A percentile compares a stretch with the other conserved stretches of the same genome.
These are phyloP conservation scores for Drosophila bipectinata DNA, from an alignment of 1,140 invertebrate genomes.

Conservation along the genomic window DNA sequence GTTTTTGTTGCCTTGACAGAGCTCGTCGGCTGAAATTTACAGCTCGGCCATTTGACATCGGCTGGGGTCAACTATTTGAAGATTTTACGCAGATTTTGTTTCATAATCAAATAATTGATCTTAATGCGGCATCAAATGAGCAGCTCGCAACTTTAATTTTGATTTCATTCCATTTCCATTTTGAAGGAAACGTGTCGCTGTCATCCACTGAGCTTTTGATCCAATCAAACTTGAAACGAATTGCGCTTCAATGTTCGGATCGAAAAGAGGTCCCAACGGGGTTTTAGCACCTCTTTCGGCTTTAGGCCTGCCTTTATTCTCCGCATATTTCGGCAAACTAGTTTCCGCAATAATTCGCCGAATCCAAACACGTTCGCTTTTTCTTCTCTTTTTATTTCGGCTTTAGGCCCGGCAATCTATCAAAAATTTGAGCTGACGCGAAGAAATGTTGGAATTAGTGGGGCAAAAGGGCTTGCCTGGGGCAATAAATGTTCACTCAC, in stretches of 20 bases:
- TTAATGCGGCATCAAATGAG: conserved; percentile 80
- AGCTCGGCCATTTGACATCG: conserved; percentile 57
- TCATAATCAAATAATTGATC: conserved; percentile 83
- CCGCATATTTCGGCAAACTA: conserved; percentile 49
- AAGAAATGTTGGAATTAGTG: conserved; percentile 50
- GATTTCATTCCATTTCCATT: conserved; percentile 27
- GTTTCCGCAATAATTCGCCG: conserved; percentile 64
- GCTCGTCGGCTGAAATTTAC: conserved; percentile 39
- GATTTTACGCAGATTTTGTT: conserved; percentile 81
- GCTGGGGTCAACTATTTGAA: conserved; percentile 67
- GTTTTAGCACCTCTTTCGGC: conserved; percentile 68
- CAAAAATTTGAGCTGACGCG: conserved; percentile 60
- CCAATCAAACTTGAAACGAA: conserved; percentile 77
- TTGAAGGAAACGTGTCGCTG: conserved; percentile 41
- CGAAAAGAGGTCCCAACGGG: conserved; percentile 11
- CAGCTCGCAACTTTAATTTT: conserved; percentile 26
- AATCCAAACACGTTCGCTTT: conserved; percentile 37
- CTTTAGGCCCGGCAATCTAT: conserved; percentile 56
- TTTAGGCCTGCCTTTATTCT: conserved; percentile 35
- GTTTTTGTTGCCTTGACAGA: conserved; percentile 23
- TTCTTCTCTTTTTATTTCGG: conserved; percentile 3
- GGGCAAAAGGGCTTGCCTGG: conserved; percentile 28
- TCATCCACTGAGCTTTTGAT: conserved; percentile 67
- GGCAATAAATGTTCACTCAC: conserved; percentile 49
- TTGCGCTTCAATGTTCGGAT: conserved; percentile 72